Conservation (phyloP, 2,888 invertebrate genomes). For the Sesamia inferens region DNA sequence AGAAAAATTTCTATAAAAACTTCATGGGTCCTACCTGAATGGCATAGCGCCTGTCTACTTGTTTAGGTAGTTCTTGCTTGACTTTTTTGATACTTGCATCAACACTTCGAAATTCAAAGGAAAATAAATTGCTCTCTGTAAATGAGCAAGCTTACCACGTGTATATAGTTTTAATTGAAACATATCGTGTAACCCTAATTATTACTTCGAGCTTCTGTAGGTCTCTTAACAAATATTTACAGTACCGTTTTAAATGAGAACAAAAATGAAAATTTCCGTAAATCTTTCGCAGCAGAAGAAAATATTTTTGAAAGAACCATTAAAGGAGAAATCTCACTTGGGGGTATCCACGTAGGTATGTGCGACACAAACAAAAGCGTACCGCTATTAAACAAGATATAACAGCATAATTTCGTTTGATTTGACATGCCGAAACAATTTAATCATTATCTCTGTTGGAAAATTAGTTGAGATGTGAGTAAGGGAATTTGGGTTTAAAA, state of each 20-base stretch:
- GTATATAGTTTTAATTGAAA: slow-evolving; percentile 11
- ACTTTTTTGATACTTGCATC: neutral
- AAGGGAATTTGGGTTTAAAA: slow-evolving; percentile 66
- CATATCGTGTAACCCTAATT: slow-evolving; percentile 1
- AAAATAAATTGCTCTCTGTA: neutral
- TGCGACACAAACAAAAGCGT: slow-evolving; percentile 81
- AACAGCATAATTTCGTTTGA: slow-evolving; percentile 90
- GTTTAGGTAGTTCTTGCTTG: too few species aligned
- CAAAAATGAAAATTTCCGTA: slow-evolving; percentile 51
- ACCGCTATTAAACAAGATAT: slow-evolving; percentile 89
- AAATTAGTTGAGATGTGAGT: slow-evolving; percentile 74
- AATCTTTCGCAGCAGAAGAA: slow-evolving; percentile 53
- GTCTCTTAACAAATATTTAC: slow-evolving; percentile 1
- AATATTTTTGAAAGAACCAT: slow-evolving; percentile 70
- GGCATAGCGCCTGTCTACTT: neutral
- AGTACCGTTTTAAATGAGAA: slow-evolving; percentile 20
- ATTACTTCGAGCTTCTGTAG: neutral
- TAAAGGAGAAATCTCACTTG: slow-evolving; percentile 83
- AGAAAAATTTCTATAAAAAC: neutral
- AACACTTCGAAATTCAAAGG: neutral
- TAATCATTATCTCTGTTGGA: slow-evolving; percentile 87
- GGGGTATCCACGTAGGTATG: slow-evolving; percentile 79
- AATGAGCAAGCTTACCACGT: neutral
- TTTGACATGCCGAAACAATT: slow-evolving; percentile 90
- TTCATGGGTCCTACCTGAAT: neutral